Base-by-base conservation (phyloP, 2,888 invertebrate species). In the Gasteruption jaculator region DNA sequence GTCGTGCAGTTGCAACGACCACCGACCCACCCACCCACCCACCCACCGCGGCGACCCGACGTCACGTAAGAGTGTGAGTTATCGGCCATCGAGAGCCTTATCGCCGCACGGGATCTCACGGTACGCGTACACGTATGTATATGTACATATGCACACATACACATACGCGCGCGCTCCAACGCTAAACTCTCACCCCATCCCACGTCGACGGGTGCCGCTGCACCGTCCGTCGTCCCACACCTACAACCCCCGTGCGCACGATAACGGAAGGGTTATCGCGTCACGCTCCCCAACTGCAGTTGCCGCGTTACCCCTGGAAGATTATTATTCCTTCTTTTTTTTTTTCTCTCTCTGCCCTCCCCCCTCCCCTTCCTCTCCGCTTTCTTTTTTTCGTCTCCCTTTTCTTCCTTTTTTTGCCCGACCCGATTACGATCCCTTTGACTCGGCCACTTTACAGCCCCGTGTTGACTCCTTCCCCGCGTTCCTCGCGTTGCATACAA, bases 231-330 rank as follows among this genome's bases (percentile, higher is more conserved):
- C 25, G 18, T 39, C 31, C 38, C 22, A 38, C 42, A n/a, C n/a
- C n/a, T n/a, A n/a, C n/a, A n/a, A n/a, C n/a, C 45, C 48, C 50
- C 54, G 44, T 30, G 33, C 43, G 42, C 46, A 38, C 61, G 68
- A 68, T 68, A 69, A 68, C 68, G 65, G 61, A 68, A 68, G 68
- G 68, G 68, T 68, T 68, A 68, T 68, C 68, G 60, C 64, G 62
- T 63, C 59, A 65, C 58, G 60, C 57, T 57, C 24, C 57, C n/a
- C n/a, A n/a, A n/a, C n/a, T n/a, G n/a, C n/a, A n/a, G n/a, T n/a
- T n/a, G 41, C 48, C 52, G 49, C 47, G 54, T 56, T 53, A 53
- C 56, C 50, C 49, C 35, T 46, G 48, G 43, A 46, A 58, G 52
- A 61, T 57, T 56, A 58, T 56, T 54, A 52, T 55, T 52, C 56